phyloP scores from a whole-genome alignment of 23 tunicate species.

The Trididemnum miniatum region DNA sequence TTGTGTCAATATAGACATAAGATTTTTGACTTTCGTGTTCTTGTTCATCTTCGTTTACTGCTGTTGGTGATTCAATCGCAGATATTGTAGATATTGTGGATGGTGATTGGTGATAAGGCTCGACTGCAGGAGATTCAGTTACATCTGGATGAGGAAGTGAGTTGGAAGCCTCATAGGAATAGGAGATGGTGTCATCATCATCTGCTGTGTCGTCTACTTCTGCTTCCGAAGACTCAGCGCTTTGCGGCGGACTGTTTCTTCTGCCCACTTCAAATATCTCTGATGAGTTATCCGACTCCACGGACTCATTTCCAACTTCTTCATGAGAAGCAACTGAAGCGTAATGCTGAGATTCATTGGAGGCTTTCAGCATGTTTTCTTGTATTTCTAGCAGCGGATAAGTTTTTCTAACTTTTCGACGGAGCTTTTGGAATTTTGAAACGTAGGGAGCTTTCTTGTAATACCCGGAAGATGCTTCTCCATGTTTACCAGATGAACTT shows the following conservation, averaged over 20 bases:
- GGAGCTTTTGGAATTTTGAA: not conserved
- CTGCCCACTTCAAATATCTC: not conserved
- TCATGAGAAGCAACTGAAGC: not conserved
- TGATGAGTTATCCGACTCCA: not conserved
- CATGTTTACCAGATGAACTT: conserved; percentile 5
- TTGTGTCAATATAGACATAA: conserved; percentile 14
- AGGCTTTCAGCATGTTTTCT: not conserved
- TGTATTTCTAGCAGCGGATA: not conserved
- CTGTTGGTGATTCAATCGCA: not conserved
- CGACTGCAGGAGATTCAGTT: not conserved
- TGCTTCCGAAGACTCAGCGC: not conserved
- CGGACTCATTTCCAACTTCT: not conserved
- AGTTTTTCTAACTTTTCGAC: conserved; percentile 21
- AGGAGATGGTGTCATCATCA: not conserved
- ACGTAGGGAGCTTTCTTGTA: conserved; percentile 12
- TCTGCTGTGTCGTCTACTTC: not conserved
- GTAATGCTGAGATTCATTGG: not conserved
- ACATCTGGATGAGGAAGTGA: not conserved
- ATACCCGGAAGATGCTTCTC: not conserved
- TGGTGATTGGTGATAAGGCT: not conserved
- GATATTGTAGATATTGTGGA: not conserved
- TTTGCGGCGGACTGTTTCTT: not conserved
- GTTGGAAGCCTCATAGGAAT: conserved; percentile 6
- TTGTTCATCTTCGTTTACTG: not conserved
- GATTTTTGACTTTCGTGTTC: not conserved